Evolutionary conservation across 2,113 vertebrate genomes (phyloP), one percentile per base, ranked within the genome.

Genomic region (Eudyptes chrysolophus): DNA sequence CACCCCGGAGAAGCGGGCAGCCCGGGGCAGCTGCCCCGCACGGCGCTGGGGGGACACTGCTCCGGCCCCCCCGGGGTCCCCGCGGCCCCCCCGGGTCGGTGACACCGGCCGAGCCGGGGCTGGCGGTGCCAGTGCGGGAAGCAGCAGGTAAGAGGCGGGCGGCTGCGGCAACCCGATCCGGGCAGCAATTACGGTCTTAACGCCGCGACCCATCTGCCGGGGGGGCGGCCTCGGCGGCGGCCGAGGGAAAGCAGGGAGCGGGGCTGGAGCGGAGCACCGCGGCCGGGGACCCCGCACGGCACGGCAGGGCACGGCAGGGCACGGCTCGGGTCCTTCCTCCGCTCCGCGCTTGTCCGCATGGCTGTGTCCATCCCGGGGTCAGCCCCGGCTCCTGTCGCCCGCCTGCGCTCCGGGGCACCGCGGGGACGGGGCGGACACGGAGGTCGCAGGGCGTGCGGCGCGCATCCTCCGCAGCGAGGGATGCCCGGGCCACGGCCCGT

Each of bases 131-230:
- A 66, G 29, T n/a, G 65, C 29, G 42, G 87, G 75, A 82, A 95
- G 87, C 46, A 76, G 86, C 90, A 95, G 97, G 96, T 97, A 96
- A 97, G 97, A 94, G 86, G 51, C 12, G 29, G 74, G 46, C 4
- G 44, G 60, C 83, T n/a, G 54, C 54, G 87, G 96, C 90, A 97
- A 97, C 87, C 51, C 64, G 89, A 97, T 84, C 22, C 77, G 82
- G 84, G 34, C 75, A 82, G 87, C 92, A 97, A 94, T 97, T 98
- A 95, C 68, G 46, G 89, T 92, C 84, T 95, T 90, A 95, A 58
- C 36, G 20, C 94, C 18, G 46, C 34, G 60, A 93, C 87, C 95
- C 97, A 89, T 87, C 97, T 98, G 98, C 97, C 70, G 40, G 60
- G 89, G 86, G 69, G 38, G 38, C 38, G 38, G 38, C 38, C 38